Evolutionary conservation across 2,113 vertebrate species (phyloP), one percentile per base, ranked within the genome.

Genomic region (Leucosticte australis): DNA sequence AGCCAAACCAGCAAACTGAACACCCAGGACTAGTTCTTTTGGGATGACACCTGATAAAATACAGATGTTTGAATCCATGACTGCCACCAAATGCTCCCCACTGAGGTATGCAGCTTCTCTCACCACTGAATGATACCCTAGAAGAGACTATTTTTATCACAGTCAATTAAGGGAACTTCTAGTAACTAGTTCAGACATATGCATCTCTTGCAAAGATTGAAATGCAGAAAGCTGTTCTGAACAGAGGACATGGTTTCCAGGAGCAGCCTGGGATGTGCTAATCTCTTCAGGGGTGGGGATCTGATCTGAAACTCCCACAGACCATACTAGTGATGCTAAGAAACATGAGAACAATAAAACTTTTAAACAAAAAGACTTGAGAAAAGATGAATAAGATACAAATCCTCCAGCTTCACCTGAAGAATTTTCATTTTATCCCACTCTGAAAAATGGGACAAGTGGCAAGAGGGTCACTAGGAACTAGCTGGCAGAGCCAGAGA

Each of bases 241-340:
- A 55, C 10, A 17, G 37, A 79, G 30, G 24, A 46, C 2, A 7
- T 8, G 20, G 11, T 53, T 55, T 75, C 31, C 41, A 59, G 47
- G 41, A 73, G 16, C 0, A 1, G 35, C 12, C 13, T 68, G 23
- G 33, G 42, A 73, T 0, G 0, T 26, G 13, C 15, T 44, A 17
- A 9, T 67, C 17, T 30, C 26, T 52, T 64, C 63, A 86, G 28
- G 33, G 35, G 15, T 27, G 23, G 28, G 28, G 49, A 83, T 47
- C 24, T 41, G 31, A 37, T 57, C 53, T 92, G 59, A 85, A 76
- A 55, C 23, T 7, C 7, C 21, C 15, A 44, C 11, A 74, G n/a
- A 83, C 13, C 35, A 22, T 26, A 15, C 15, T n/a, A 64, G n/a
- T 37, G 35, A 73, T 46, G 49, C 15, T n/a, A 76, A 55, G 39